phyloP scores from a whole-genome alignment of 2,113 vertebrate genomes.

The Erinaceus europaeus region DNA sequence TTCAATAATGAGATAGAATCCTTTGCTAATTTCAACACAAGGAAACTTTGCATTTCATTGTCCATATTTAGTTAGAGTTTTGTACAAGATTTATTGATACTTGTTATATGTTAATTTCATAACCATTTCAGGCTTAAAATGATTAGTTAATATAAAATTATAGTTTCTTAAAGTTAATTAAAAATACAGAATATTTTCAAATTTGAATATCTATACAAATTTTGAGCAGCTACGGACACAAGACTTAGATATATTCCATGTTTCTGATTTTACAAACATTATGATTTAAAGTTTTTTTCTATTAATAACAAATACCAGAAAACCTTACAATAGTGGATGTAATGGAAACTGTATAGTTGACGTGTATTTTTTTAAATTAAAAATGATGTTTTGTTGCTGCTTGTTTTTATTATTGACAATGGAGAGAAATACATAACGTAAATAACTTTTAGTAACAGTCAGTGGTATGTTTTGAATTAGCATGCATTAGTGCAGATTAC shows the following conservation, averaged over 20 bases:
- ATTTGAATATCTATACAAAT: neutral
- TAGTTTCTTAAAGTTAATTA: neutral
- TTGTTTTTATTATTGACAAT: neutral
- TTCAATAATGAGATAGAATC: neutral
- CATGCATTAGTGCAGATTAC: neutral
- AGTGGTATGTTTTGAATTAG: neutral
- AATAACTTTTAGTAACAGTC: neutral
- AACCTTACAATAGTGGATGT: neutral
- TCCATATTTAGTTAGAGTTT: neutral
- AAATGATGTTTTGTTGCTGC: neutral
- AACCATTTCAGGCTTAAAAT: conserved; percentile 24
- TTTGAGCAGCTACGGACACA: neutral
- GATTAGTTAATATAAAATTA: neutral
- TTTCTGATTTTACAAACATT: neutral
- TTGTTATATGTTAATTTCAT: neutral
- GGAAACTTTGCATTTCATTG: neutral
- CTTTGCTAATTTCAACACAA: neutral
- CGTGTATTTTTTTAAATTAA: neutral
- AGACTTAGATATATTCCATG: neutral
- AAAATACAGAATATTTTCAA: neutral
- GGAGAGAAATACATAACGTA: rapidly evolving
- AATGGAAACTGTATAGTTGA: neutral
- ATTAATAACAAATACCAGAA: neutral
- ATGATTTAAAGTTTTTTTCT: neutral
- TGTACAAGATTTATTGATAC: neutral